Conservation (phyloP, 1,140 invertebrate species). For the Zaprionus inermis region DNA sequence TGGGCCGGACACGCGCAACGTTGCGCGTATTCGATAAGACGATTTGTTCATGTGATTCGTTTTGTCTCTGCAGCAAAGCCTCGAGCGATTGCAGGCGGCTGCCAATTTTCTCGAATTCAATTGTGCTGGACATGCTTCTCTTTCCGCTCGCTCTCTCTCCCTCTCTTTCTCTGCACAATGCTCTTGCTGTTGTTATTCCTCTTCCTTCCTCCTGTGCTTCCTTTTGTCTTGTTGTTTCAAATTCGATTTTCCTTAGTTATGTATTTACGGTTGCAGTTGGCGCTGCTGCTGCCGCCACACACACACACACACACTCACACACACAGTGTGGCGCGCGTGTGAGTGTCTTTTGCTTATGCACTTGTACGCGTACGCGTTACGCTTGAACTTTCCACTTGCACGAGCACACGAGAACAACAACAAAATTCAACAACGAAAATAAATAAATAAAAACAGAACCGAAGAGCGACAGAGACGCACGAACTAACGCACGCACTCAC, state of each 20-base stretch:
- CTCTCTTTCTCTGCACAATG: not conserved
- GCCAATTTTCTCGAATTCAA: slow-evolving; percentile 84
- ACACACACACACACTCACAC: slow-evolving; percentile 53
- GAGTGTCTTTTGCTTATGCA: slow-evolving; percentile 43
- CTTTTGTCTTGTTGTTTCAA: slow-evolving; percentile 19
- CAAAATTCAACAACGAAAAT: slow-evolving; percentile 38
- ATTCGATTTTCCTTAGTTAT: slow-evolving; percentile 50
- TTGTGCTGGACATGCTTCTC: slow-evolving; percentile 62
- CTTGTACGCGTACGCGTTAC: slow-evolving; percentile 47
- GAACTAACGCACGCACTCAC: slow-evolving; percentile 39
- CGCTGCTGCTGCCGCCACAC: slow-evolving; percentile 36
- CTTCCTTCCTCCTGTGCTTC: not conserved
- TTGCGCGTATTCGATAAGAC: slow-evolving; percentile 60
- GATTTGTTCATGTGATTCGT: slow-evolving; percentile 85
- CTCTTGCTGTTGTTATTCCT: too few species aligned
- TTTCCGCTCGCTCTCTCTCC: not conserved
- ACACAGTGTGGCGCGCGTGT: slow-evolving; percentile 35
- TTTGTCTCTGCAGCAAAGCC: slow-evolving; percentile 87
- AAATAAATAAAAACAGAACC: slow-evolving; percentile 44
- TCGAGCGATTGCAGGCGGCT: slow-evolving; percentile 88
- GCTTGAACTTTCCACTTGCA: slow-evolving; percentile 53
- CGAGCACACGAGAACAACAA: slow-evolving; percentile 36
- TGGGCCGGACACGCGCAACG: slow-evolving; percentile 48
- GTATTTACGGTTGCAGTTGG: slow-evolving; percentile 53
- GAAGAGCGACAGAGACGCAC: slow-evolving; percentile 42